Evolutionary conservation across 2,113 vertebrate genomes (phyloP).

Genomic region (Poeciliopsis prolifica): DNA sequence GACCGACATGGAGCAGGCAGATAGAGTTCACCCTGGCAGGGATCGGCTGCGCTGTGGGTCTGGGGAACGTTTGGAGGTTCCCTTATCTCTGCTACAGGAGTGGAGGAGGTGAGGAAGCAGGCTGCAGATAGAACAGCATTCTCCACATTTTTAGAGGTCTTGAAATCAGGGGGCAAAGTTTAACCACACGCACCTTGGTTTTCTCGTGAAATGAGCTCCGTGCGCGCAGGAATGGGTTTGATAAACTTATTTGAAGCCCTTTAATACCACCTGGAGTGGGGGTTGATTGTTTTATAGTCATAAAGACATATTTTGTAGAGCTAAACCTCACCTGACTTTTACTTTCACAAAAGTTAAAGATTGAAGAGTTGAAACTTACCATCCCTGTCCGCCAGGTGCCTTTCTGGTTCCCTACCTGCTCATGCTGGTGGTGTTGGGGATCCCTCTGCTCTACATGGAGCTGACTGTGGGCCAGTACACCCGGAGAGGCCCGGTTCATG

Average conservation of each 20-base stretch:
- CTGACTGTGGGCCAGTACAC: constrained; percentile 78
- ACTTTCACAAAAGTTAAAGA: constrained; percentile 18
- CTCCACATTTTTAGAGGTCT: background rate
- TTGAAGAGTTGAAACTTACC: background rate
- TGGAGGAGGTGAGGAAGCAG: constrained; percentile 77
- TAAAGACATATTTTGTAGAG: background rate
- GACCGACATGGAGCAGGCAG: constrained; percentile 80
- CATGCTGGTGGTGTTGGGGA: constrained; percentile 79
- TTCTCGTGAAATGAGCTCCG: background rate
- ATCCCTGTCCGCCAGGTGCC: constrained; percentile 64
- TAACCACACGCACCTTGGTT: background rate
- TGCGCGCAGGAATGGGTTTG: background rate
- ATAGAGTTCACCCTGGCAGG: constrained; percentile 83
- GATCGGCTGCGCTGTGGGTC: constrained; percentile 79
- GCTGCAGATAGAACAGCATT: background rate
- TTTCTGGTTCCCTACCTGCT: constrained; percentile 82
- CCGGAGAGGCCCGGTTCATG: constrained; percentile 76
- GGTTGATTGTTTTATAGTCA: background rate
- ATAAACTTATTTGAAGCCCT: background rate
- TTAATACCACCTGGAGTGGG: background rate
- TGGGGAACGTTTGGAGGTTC: constrained; percentile 83
- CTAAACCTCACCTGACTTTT: background rate
- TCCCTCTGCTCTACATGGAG: constrained; percentile 83
- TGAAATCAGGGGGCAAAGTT: constrained; percentile 16
- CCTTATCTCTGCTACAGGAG: constrained; percentile 83